Conservation (phyloP, 2,113 vertebrate species). For the Oryzias javanicus region DNA sequence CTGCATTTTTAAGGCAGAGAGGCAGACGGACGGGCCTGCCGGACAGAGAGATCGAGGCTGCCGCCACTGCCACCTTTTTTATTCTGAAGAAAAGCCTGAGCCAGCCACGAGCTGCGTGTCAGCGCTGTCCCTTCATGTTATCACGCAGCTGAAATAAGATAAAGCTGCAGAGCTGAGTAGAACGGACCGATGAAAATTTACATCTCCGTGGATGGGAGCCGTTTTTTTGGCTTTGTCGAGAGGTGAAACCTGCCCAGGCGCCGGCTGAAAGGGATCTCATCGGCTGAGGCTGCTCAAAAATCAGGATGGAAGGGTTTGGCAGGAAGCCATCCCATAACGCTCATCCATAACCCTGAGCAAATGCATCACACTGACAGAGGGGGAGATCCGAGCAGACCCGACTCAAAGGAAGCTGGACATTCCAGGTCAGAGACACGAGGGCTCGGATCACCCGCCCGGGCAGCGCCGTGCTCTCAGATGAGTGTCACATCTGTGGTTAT, state of each 20-base stretch:
- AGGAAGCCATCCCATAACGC: slow-evolving; percentile 24
- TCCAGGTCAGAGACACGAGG: slow-evolving; percentile 57
- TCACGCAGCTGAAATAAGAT: slow-evolving; percentile 38
- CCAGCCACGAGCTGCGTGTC: slow-evolving; percentile 44
- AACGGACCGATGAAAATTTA: slow-evolving; percentile 30
- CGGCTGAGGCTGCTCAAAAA: slow-evolving; percentile 15
- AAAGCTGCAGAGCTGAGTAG: slow-evolving; percentile 20
- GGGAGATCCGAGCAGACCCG: slow-evolving; percentile 14
- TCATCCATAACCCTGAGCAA: slow-evolving; percentile 38
- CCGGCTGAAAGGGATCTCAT: slow-evolving; percentile 7
- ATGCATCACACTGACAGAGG: slow-evolving; percentile 48
- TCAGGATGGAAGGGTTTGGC: slow-evolving; percentile 31
- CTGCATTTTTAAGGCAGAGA: slow-evolving; percentile 67
- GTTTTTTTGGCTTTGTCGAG: slow-evolving; percentile 14
- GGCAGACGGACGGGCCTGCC: slow-evolving; percentile 46
- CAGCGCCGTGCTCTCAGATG: slow-evolving; percentile 43
- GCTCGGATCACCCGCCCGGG: slow-evolving; percentile 14
- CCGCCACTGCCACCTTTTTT: slow-evolving; percentile 57
- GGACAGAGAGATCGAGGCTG: slow-evolving; percentile 32
- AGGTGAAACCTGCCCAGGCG: slow-evolving; percentile 19
- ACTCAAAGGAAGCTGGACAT: slow-evolving; percentile 26
- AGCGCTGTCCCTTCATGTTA: slow-evolving; percentile 39
- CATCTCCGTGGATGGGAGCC: slow-evolving; percentile 27
- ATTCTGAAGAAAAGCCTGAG: slow-evolving; percentile 50
- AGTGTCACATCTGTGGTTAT: slow-evolving; percentile 50